Evolutionary conservation across 2,888 invertebrate genomes (phyloP).

Genomic region (Caenorhabditis wallacei): DNA sequence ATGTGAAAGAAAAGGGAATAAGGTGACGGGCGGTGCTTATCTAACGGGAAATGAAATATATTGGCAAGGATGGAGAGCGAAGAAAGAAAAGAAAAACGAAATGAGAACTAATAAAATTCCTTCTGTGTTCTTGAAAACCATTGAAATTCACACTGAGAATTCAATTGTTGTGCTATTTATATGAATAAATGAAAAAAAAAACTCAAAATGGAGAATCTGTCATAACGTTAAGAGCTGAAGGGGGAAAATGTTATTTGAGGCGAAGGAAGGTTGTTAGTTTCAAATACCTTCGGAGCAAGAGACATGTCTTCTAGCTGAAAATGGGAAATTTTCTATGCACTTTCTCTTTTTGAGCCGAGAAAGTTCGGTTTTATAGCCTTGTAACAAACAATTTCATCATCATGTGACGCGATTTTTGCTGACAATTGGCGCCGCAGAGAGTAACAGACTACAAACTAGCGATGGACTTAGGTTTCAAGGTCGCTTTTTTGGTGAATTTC

Average conservation of each 20-base stretch:
- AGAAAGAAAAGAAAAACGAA: conserved; percentile 10
- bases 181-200: neutral
- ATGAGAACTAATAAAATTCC: conserved; percentile 13
- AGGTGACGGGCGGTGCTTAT: conserved; percentile 48
- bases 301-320: conserved; percentile 39
- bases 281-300: conserved; percentile 52
- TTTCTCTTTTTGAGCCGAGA: conserved; percentile 4
- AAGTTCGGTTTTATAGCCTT: conserved; percentile 8
- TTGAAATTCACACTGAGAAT: neutral
- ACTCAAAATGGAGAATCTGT: neutral
- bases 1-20: conserved; percentile 31
- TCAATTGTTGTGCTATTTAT: neutral
- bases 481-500: neutral
- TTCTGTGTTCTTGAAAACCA: neutral
- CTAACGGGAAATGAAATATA: conserved; percentile 27
- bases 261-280: neutral
- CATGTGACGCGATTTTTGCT: conserved; percentile 53
- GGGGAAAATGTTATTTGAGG: neutral
- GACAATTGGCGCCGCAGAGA: conserved; percentile 36
- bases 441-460: conserved; percentile 32
- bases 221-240: neutral
- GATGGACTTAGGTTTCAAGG: conserved; percentile 15
- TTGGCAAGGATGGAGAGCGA: conserved; percentile 6
- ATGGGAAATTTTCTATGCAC: neutral
- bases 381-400: conserved; percentile 35